Conservation (phyloP, 2,797 vertebrate species). For the Pangasius sanitwongsei region DNA sequence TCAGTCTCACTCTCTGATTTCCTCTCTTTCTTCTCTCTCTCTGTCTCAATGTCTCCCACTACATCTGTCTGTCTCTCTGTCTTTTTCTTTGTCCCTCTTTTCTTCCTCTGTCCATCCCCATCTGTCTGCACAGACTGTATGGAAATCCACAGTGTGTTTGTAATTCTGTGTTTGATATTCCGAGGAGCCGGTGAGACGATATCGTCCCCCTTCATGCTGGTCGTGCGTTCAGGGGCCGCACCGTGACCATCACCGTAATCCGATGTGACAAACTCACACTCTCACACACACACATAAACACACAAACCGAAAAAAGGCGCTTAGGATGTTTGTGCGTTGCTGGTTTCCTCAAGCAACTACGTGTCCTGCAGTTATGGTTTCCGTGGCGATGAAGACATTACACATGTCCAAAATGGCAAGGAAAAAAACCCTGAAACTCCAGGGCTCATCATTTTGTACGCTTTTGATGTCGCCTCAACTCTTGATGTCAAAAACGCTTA, state of each 20-base stretch:
- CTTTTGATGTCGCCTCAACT: constrained; percentile 87
- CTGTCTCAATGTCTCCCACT: background rate
- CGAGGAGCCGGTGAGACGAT: background rate
- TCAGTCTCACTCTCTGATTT: background rate
- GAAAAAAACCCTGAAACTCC: constrained; percentile 59
- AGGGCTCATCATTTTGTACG: constrained; percentile 86
- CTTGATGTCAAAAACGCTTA: constrained; percentile 89
- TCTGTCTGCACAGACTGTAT: background rate
- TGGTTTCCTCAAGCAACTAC: constrained; percentile 97
- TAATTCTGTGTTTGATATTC: constrained; percentile 9
- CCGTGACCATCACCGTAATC: constrained; percentile 83
- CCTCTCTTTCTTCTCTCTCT: background rate
- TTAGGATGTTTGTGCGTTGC: constrained; percentile 97
- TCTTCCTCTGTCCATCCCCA: background rate
- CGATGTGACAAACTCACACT: constrained; percentile 99
- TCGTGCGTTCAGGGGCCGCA: background rate
- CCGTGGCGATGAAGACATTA: constrained; percentile 86
- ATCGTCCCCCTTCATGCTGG: background rate
- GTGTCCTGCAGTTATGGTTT: constrained; percentile 95
- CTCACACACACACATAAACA: constrained; percentile 99
- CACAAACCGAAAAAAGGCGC: constrained; percentile 89
- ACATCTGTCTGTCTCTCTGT: background rate
- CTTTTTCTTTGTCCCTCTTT: background rate
- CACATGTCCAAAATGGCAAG: constrained; percentile 4
- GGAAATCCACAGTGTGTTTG: background rate